phyloP scores from a whole-genome alignment of 1,140 invertebrate genomes.

The Drosophila subpulchrella region DNA sequence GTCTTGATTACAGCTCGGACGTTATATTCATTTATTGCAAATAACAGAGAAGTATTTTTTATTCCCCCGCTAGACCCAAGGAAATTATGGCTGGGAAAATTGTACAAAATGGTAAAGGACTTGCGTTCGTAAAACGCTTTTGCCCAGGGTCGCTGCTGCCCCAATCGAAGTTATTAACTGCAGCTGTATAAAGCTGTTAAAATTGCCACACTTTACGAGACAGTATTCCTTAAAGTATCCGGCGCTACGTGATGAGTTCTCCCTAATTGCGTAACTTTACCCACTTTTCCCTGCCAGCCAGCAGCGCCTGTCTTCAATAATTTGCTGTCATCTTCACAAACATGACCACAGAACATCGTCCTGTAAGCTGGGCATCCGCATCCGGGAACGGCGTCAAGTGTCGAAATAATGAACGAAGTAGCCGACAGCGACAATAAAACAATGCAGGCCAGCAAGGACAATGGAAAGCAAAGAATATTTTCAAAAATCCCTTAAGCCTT shows the following conservation, averaged over 20 bases:
- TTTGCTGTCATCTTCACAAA: constrained; percentile 49
- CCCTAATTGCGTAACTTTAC: constrained; percentile 48
- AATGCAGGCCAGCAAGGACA: constrained; percentile 21
- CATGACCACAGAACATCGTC: constrained; percentile 28
- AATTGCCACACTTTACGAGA: constrained; percentile 45
- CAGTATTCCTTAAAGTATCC: constrained; percentile 10
- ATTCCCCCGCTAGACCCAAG: constrained; percentile 40
- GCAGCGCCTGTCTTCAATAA: constrained; percentile 36
- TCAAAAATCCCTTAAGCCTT: background rate
- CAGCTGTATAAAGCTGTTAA: constrained; percentile 62
- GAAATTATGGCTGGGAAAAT: constrained; percentile 51
- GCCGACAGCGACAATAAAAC: constrained; percentile 43
- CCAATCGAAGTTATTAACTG: constrained; percentile 77
- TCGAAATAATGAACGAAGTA: constrained; percentile 58
- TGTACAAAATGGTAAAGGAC: constrained; percentile 20
- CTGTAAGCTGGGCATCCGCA: constrained; percentile 14
- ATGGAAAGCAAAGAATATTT: constrained; percentile 7
- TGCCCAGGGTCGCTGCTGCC: constrained; percentile 26
- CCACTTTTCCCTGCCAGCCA: constrained; percentile 17
- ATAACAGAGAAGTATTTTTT: constrained; percentile 78
- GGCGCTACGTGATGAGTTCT: constrained; percentile 22
- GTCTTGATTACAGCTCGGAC: constrained; percentile 79
- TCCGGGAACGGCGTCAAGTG: constrained; percentile 33
- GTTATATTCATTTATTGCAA: constrained; percentile 79
- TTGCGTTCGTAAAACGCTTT: constrained; percentile 22